phyloP scores from a whole-genome alignment of 2,113 vertebrate species.

The Pseudorhombus dupliciocellatus region DNA sequence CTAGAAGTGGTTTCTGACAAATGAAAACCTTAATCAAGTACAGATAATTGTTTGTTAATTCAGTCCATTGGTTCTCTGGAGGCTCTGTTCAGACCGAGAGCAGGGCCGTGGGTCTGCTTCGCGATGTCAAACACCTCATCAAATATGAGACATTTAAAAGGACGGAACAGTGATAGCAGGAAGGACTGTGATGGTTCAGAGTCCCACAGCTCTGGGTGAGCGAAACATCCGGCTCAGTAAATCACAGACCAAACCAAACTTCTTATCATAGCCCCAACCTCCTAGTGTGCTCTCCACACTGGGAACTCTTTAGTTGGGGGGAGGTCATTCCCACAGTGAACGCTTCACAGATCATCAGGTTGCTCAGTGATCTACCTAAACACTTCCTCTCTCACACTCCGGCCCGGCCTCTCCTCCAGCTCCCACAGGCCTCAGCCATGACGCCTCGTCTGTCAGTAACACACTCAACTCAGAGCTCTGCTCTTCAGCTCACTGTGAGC shows the following conservation, averaged over 20 bases:
- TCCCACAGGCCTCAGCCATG: slow-evolving; percentile 32
- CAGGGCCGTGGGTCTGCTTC: background rate
- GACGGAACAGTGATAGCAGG: too few species aligned
- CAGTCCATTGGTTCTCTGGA: slow-evolving; percentile 36
- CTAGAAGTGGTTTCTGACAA: slow-evolving; percentile 66
- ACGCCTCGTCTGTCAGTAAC: slow-evolving; percentile 4
- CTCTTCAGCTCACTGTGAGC: too few species aligned
- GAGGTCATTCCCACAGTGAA: slow-evolving; percentile 54
- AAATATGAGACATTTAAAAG: too few species aligned
- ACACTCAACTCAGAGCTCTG: too few species aligned
- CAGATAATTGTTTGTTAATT: slow-evolving; percentile 70
- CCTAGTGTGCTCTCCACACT: too few species aligned
- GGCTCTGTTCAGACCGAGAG: background rate
- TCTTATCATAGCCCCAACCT: background rate
- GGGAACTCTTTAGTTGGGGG: too few species aligned
- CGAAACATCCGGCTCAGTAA: too few species aligned
- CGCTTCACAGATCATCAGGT: slow-evolving; percentile 54
- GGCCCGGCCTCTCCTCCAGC: slow-evolving; percentile 28
- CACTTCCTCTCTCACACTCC: slow-evolving; percentile 69
- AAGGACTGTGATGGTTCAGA: too few species aligned
- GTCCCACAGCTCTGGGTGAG: too few species aligned
- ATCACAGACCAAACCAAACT: background rate
- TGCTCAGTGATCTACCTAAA: slow-evolving; percentile 67
- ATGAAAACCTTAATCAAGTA: slow-evolving; percentile 74
- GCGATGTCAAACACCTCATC: background rate